A percentile compares a stretch with the other conserved stretches of the same genome.
These are phyloP conservation scores for Athalia circularis DNA, from an alignment of 2,888 invertebrate species.

Conservation along the genomic window DNA sequence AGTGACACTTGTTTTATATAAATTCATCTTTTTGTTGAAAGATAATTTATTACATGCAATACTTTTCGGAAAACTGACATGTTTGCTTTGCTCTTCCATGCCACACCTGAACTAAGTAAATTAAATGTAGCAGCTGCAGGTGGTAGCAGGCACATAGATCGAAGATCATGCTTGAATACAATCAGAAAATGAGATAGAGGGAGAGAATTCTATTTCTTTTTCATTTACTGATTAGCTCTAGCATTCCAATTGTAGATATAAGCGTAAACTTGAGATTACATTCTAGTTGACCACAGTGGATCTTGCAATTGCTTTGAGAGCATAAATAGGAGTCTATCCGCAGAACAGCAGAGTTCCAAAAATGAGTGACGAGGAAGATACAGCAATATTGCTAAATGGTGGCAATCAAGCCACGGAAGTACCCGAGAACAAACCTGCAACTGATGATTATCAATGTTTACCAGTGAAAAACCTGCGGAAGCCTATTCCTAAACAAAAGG, in stretches of 20 bases:
- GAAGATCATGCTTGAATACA: not conserved
- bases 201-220: not conserved
- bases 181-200: too few relatives aligned
- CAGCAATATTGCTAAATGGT: conserved; percentile 64
- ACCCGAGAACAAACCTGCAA: conserved; percentile 51
- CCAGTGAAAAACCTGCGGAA: conserved; percentile 63
- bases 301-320: too few relatives aligned
- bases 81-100: not conserved
- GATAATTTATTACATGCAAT: not conserved
- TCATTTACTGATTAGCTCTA: not conserved
- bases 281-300: too few relatives aligned
- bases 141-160: not conserved
- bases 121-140: conserved; percentile 33
- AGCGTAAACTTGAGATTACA: not conserved
- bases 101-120: conserved; percentile 41
- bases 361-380: conserved; percentile 71
- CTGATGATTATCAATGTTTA: conserved; percentile 62
- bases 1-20: too few relatives aligned
- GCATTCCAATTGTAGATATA: not conserved
- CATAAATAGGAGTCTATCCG: too few relatives aligned
- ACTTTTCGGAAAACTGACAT: not conserved
- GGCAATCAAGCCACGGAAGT: conserved; percentile 54
- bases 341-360: conserved; percentile 17
- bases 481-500: conserved; percentile 61
- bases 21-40: not conserved